A percentile compares a stretch with the other conserved stretches of the same genome.
These are phyloP conservation scores for Pelodiscus sinensis DNA, from an alignment of 2,113 vertebrate genomes.

Conservation along the genomic window DNA sequence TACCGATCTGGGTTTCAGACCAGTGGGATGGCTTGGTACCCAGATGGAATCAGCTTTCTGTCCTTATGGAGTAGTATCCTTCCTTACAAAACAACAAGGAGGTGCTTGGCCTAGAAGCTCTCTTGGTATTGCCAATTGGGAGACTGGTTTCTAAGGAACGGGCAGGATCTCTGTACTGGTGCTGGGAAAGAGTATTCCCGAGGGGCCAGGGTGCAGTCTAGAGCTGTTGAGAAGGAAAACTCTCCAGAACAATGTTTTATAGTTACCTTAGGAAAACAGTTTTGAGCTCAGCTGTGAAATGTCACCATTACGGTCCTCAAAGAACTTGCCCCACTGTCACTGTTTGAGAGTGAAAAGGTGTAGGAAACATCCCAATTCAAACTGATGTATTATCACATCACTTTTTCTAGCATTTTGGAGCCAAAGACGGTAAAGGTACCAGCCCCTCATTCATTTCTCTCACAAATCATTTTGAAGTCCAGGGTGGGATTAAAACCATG, in stretches of 20 bases:
- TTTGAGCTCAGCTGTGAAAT: neutral
- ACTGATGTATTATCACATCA: neutral
- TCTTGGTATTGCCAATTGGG: neutral
- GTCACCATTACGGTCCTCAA: neutral
- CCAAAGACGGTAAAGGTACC: neutral
- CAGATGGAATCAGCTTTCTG: neutral
- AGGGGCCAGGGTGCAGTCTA: neutral
- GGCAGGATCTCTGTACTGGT: neutral
- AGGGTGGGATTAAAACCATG: neutral
- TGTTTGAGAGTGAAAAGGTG: neutral
- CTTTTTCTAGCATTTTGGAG: neutral
- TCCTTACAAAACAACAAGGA: neutral
- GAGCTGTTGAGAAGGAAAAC: neutral
- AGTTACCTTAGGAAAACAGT: neutral
- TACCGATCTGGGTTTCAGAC: neutral
- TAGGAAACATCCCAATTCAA: neutral
- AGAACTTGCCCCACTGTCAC: neutral
- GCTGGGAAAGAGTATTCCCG: fast-evolving
- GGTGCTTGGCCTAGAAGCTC: neutral
- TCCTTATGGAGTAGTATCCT: neutral
- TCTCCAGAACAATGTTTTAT: neutral
- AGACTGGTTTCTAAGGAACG: neutral
- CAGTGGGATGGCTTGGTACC: neutral
- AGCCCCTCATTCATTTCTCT: neutral
- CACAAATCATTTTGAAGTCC: neutral